phyloP scores from a whole-genome alignment of 2,113 vertebrate species.

The Seriola aureovittata region DNA sequence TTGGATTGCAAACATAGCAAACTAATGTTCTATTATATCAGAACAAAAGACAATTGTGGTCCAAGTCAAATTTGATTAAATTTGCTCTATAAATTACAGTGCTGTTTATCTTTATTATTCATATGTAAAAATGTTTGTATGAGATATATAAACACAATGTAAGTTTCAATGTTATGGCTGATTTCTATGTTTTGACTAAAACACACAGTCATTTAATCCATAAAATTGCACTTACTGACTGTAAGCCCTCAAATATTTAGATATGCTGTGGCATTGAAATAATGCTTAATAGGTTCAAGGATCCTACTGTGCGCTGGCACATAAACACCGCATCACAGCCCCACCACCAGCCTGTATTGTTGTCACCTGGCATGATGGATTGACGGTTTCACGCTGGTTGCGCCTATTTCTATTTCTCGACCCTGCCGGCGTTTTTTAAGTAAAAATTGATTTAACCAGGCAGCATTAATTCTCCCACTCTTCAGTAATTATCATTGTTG shows the following conservation, averaged over 20 bases:
- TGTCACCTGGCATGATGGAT: slow-evolving; percentile 9
- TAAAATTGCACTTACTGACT: slow-evolving; percentile 28
- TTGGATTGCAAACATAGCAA: neutral
- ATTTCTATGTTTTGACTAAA: slow-evolving; percentile 42
- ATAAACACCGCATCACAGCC: slow-evolving; percentile 49
- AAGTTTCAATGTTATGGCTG: slow-evolving; percentile 4
- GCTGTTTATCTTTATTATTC: neutral
- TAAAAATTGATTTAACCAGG: slow-evolving; percentile 38
- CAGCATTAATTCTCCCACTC: neutral
- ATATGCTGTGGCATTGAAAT: slow-evolving; percentile 56
- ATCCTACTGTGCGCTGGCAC: slow-evolving; percentile 44
- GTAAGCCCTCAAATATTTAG: slow-evolving; percentile 26
- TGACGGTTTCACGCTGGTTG: slow-evolving; percentile 57
- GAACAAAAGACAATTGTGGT: slow-evolving; percentile 21
- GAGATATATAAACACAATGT: neutral
- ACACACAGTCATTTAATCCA: slow-evolving; percentile 20
- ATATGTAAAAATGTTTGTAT: slow-evolving; percentile 3
- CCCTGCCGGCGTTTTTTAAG: slow-evolving; percentile 5
- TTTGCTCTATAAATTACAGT: neutral
- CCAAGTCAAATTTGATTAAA: neutral
- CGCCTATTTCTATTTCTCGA: slow-evolving; percentile 20
- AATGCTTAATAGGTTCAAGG: slow-evolving; percentile 54
- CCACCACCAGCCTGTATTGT: slow-evolving; percentile 17
- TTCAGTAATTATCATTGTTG: slow-evolving; percentile 6
- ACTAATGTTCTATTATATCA: slow-evolving; percentile 12